phyloP scores from a whole-genome alignment of 2,113 vertebrate genomes.

The Calonectris borealis region DNA sequence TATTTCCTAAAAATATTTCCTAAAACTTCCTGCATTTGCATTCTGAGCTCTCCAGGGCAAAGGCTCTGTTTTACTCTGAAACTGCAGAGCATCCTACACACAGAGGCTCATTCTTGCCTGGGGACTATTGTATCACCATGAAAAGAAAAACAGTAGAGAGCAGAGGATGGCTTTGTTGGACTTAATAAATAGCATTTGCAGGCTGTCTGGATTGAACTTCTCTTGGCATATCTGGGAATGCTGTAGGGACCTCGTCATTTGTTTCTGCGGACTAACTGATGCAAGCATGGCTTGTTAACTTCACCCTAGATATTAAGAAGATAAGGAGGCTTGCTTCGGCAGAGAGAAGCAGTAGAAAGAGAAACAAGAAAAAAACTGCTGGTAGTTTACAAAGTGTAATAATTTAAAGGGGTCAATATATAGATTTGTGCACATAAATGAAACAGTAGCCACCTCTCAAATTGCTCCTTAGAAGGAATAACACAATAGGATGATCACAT shows the following conservation, averaged over 20 bases:
- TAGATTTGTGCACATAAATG: not conserved
- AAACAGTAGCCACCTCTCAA: not conserved
- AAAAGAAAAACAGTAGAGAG: not conserved
- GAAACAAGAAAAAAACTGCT: not conserved
- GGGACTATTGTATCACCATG: not conserved
- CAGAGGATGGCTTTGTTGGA: not conserved
- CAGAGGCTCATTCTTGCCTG: fast-evolving
- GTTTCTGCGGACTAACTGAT: not conserved
- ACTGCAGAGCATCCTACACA: not conserved
- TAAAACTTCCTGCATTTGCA: fast-evolving
- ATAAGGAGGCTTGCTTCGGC: not conserved
- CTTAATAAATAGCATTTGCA: not conserved
- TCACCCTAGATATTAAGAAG: not conserved
- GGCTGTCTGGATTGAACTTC: not conserved
- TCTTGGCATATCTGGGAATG: not conserved
- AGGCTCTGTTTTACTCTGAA: not conserved
- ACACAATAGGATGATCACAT: not conserved
- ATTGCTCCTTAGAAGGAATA: not conserved
- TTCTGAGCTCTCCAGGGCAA: not conserved
- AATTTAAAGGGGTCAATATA: conserved; percentile 3
- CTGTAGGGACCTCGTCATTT: not conserved
- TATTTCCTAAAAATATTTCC: not conserved
- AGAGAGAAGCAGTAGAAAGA: not conserved
- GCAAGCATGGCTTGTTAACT: not conserved
- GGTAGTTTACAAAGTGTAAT: not conserved